Evolutionary conservation across 1,140 invertebrate genomes (phyloP).

Genomic region (Gyrodactylus bullatarudis): DNA sequence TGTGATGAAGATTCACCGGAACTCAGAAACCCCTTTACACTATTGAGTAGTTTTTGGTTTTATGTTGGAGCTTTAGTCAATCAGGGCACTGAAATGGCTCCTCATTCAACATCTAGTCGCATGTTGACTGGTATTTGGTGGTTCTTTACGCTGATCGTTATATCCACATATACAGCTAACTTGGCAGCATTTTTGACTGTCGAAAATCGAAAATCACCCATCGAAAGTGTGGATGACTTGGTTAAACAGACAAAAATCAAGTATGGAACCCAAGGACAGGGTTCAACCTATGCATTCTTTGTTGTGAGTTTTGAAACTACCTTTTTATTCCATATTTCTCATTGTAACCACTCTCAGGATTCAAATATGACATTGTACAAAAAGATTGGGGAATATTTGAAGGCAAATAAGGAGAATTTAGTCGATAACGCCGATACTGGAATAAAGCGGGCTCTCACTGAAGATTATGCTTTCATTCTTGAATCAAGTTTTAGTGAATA

Average conservation of each 20-base stretch:
- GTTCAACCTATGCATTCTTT: conserved; percentile 85
- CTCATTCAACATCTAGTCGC: conserved; percentile 16
- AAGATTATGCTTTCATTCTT: conserved; percentile 81
- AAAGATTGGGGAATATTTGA: conserved; percentile 2
- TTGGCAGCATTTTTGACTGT: conserved; percentile 83
- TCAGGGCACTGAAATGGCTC: conserved; percentile 14
- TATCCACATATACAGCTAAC: conserved; percentile 87
- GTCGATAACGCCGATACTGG: conserved; percentile 8
- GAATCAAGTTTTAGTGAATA: conserved; percentile 66
- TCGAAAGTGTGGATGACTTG: conserved; percentile 67
- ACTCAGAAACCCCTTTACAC: conserved; percentile 7
- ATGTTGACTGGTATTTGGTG: conserved; percentile 45
- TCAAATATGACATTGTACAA: conserved; percentile 1
- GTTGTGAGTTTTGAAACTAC: conserved; percentile 33
- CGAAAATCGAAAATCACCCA: conserved; percentile 72
- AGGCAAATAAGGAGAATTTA: background rate
- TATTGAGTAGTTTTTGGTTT: conserved; percentile 9
- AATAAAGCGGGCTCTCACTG: conserved; percentile 31
- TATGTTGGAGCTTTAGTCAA: conserved; percentile 8
- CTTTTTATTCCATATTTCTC: too few species aligned
- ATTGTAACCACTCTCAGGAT: background rate
- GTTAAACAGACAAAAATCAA: conserved; percentile 64
- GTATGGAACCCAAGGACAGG: conserved; percentile 60
- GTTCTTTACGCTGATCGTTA: conserved; percentile 93
- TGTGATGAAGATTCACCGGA: conserved; percentile 2